Conservation (phyloP, 2,888 invertebrate genomes). For the Scelioninae gen. 1 region DNA sequence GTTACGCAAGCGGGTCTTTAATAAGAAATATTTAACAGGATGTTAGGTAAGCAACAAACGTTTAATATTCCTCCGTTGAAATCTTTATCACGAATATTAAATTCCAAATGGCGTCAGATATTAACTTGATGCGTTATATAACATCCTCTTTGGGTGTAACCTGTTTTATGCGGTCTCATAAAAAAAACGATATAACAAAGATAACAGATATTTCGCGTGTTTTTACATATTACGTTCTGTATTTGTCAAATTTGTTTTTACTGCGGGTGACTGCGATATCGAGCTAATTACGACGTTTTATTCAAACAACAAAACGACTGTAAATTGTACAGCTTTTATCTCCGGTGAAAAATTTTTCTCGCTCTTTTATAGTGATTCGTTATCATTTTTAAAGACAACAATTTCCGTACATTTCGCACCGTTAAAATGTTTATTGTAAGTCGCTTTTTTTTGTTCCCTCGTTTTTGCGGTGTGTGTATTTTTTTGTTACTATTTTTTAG, state of each 20-base stretch:
- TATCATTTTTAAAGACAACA: slow-evolving; percentile 24
- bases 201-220: slow-evolving; percentile 42
- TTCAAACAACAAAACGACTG: slow-evolving; percentile 41
- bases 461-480: background rate
- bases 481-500: background rate
- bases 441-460: background rate
- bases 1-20: slow-evolving; percentile 28
- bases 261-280: slow-evolving; percentile 25
- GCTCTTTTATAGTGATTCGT: slow-evolving; percentile 16
- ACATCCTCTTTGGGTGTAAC: slow-evolving; percentile 44
- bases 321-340: slow-evolving; percentile 42
- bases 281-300: slow-evolving; percentile 36
- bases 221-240: slow-evolving; percentile 40
- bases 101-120: slow-evolving; percentile 46
- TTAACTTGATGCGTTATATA: slow-evolving; percentile 54
- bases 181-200: slow-evolving; percentile 49
- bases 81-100: slow-evolving; percentile 56
- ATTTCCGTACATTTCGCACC: slow-evolving; percentile 3
- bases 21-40: slow-evolving; percentile 52
- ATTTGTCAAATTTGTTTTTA: slow-evolving; percentile 43
- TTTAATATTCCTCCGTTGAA: slow-evolving; percentile 46
- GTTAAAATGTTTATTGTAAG: slow-evolving; percentile 10
- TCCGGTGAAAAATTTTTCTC: slow-evolving; percentile 15
- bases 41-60: slow-evolving; percentile 46
- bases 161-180: slow-evolving; percentile 38